Base-by-base conservation (phyloP, 2,797 vertebrate species). In the Lates japonicus region DNA sequence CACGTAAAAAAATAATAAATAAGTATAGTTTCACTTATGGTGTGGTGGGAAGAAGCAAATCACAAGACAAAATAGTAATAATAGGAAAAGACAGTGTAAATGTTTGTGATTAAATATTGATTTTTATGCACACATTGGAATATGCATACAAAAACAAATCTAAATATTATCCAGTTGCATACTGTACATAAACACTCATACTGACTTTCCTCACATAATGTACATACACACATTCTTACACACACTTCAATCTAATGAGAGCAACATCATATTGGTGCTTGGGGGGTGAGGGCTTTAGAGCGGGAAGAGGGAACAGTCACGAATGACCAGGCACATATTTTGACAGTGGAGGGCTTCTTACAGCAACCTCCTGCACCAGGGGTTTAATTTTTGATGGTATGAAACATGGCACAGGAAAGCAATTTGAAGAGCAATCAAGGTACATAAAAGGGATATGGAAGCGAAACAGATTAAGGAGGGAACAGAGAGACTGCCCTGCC, bases 401-500 rank as follows among this genome's bases (percentile, higher is more conserved):
- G 85, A 94, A 94, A 94, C 88, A 69, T 86, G 90, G 85, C 87
- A 88, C 84, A 72, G 80, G 88, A 84, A 95, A 93, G 93, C 90
- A 94, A 94, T 93, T 95, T 93, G 87, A 94, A 90, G 93, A 92
- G 90, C 92, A 95, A 93, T 95, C 92, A 93, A 92, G 88, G 88
- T 91, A 91, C 91, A 95, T 93, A 94, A 95, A 95, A 86, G 89
- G 85, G 89, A 94, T 81, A 74, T 87, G 88, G 89, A 91, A 92
- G 84, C 68, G 83, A 93, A 87, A 86, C 90, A 92, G 93, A 94
- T 93, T 93, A 93, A 87, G 86, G 70, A 76, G 76, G 80, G 85
- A 90, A 92, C 83, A 76, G 89, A 90, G 85, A 84, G 78, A 77
- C 78, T 64, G 86, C 52, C 66, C 73, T 85, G 71, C 69, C 78